Percentiles rank a stretch among this genome's conserved stretches.
Evolutionary conservation across 2,113 vertebrate genomes (phyloP).

Genomic region (Eudorcas thomsonii): DNA sequence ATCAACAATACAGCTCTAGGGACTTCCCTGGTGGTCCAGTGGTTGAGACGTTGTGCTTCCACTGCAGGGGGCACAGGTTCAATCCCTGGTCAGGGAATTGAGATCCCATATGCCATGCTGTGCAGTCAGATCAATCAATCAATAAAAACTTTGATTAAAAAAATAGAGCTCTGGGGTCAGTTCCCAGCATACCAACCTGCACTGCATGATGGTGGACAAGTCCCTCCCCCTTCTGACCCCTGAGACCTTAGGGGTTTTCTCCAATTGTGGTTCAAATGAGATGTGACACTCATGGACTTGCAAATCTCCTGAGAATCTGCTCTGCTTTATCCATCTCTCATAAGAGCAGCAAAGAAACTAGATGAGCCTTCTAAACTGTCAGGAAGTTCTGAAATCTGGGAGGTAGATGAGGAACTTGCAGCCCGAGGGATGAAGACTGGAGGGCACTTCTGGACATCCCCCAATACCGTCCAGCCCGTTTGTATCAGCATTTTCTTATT

Average conservation of each 20-base stretch:
- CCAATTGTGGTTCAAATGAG: not conserved
- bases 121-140: not conserved
- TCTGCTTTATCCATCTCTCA: not conserved
- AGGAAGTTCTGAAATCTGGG: not conserved
- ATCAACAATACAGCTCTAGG: not conserved
- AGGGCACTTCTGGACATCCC: not conserved
- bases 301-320: not conserved
- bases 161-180: not conserved
- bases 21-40: not conserved
- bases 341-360: not conserved
- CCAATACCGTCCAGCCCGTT: not conserved
- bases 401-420: not conserved
- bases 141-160: not conserved
- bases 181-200: not conserved
- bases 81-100: not conserved
- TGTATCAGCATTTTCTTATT: not conserved
- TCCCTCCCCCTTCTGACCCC: not conserved
- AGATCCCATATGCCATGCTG: not conserved
- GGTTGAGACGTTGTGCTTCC: not conserved
- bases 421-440: not conserved
- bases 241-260: not conserved
- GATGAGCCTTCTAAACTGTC: not conserved
- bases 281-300: not conserved
- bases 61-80: not conserved
- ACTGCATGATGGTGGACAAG: not conserved